phyloP scores from a whole-genome alignment of 2,888 invertebrate genomes.

The Spisula subtruncata region DNA sequence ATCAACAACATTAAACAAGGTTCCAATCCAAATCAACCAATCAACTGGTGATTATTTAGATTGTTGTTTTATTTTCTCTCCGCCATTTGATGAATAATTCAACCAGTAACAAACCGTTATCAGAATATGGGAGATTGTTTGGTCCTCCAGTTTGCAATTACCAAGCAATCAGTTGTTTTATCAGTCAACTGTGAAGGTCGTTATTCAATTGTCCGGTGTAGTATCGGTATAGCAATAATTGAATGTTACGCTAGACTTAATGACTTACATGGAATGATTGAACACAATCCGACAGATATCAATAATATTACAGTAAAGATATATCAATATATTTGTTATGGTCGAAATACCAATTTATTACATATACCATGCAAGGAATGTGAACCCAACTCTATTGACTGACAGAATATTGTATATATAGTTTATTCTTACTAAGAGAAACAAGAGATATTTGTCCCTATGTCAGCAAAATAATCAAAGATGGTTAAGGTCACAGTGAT shows the following conservation, averaged over 20 bases:
- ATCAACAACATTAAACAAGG: not conserved
- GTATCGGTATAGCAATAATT: not conserved
- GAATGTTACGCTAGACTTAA: not conserved
- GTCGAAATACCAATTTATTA: no score
- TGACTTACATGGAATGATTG: not conserved
- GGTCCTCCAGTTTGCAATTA: not conserved
- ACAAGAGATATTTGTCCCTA: no score
- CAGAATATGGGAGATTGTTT: not conserved
- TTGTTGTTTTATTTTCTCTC: conserved; percentile 5
- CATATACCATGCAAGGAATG: no score
- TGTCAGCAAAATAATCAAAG: no score
- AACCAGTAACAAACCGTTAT: not conserved
- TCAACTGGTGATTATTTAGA: not conserved
- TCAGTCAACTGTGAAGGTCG: not conserved
- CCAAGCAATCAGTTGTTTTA: not conserved
- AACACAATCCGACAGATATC: no score
- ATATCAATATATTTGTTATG: no score
- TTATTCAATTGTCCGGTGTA: not conserved
- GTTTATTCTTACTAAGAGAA: no score
- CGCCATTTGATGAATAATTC: not conserved
- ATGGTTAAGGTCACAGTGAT: no score
- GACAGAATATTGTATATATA: no score
- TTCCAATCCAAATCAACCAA: not conserved
- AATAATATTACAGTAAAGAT: no score
- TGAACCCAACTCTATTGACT: no score